phyloP scores from a whole-genome alignment of 2,113 vertebrate genomes.

The Edolisoma coerulescens region DNA sequence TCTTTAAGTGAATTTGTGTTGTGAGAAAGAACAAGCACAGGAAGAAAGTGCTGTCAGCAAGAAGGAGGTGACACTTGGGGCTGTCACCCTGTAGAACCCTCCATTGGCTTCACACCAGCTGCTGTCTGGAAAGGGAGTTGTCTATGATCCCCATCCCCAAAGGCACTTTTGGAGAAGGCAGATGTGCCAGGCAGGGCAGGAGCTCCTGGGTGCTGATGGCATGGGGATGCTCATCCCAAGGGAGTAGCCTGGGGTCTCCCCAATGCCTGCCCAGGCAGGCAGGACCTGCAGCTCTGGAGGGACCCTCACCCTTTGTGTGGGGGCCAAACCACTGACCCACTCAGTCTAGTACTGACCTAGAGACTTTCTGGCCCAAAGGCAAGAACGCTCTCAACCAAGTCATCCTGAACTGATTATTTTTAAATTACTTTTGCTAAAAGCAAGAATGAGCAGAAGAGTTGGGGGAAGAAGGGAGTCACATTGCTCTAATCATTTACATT shows the following conservation, averaged over 20 bases:
- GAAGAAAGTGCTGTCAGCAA: neutral
- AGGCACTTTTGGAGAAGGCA: neutral
- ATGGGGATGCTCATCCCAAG: neutral
- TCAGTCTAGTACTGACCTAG: neutral
- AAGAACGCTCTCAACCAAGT: neutral
- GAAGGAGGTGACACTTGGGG: neutral
- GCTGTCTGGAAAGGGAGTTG: accelerated
- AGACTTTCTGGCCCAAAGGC: neutral
- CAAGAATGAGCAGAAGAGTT: neutral
- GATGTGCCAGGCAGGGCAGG: neutral
- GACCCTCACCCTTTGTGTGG: neutral
- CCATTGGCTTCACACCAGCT: neutral
- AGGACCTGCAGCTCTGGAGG: neutral
- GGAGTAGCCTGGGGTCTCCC: neutral
- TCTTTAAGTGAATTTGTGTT: neutral
- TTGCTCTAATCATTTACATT: neutral
- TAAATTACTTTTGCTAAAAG: neutral
- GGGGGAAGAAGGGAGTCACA: neutral
- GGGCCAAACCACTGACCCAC: neutral
- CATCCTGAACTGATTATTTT: neutral
- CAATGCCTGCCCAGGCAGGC: neutral
- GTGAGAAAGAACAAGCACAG: neutral
- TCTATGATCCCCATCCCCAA: neutral
- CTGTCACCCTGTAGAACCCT: neutral
- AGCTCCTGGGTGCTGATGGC: neutral